phyloP scores from a whole-genome alignment of 1,140 invertebrate species.

The Trissolcus basalis region DNA sequence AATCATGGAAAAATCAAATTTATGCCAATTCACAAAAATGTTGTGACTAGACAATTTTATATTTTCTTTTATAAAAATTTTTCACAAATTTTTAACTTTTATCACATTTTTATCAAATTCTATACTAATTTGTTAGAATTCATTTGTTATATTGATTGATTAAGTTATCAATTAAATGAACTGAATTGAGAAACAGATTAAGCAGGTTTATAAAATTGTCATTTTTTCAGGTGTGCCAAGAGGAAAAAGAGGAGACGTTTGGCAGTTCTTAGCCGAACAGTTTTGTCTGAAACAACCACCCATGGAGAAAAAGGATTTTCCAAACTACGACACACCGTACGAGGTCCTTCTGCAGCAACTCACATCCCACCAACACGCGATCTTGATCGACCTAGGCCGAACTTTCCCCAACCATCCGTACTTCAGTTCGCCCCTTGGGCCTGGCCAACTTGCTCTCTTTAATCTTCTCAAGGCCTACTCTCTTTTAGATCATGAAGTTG shows the following conservation, averaged over 20 bases:
- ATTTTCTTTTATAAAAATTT: background rate
- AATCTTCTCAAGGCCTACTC: slow-evolving; percentile 98
- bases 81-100: background rate
- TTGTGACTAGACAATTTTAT: no score
- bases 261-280: slow-evolving; percentile 92
- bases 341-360: slow-evolving; percentile 88
- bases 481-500: slow-evolving; percentile 93
- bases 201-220: no score
- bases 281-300: slow-evolving; percentile 83
- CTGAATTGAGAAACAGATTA: no score
- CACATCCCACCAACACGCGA: slow-evolving; percentile 96
- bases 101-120: no score
- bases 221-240: slow-evolving; percentile 88
- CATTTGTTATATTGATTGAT: no score
- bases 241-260: slow-evolving; percentile 91
- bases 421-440: slow-evolving; percentile 89
- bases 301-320: slow-evolving; percentile 81
- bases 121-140: no score
- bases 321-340: slow-evolving; percentile 87
- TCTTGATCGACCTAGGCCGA: slow-evolving; percentile 92
- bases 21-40: no score
- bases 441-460: slow-evolving; percentile 94
- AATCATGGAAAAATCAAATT: no score
- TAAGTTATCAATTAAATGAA: no score
- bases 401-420: slow-evolving; percentile 97